Conservation (phyloP, 2,797 vertebrate genomes). For the Tenualosa thibaudeaui region DNA sequence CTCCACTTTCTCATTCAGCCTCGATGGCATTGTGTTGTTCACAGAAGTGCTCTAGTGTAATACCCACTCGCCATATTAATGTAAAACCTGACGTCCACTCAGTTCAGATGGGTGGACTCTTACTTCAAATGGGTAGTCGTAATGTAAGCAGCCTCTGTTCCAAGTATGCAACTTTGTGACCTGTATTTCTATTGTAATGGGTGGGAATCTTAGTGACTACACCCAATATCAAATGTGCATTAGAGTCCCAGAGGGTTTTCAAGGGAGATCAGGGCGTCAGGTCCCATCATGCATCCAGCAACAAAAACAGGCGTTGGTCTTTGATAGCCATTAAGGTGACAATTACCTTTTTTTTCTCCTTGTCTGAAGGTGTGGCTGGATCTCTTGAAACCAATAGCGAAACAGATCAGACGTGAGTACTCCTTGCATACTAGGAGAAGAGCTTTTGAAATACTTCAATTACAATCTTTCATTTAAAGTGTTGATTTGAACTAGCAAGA, state of each 20-base stretch:
- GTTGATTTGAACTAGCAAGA: neutral
- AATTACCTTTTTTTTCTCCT: neutral
- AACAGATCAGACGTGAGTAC: slow-evolving; percentile 93
- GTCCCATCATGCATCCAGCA: neutral
- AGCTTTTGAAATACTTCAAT: neutral
- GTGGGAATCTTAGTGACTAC: slow-evolving; percentile 6
- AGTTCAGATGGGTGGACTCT: neutral
- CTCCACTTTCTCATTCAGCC: neutral
- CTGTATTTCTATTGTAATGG: neutral
- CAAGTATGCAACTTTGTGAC: neutral
- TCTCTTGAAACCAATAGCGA: slow-evolving; percentile 92
- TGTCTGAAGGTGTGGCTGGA: slow-evolving; percentile 91
- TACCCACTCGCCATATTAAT: neutral
- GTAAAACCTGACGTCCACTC: neutral
- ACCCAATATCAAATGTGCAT: slow-evolving; percentile 7
- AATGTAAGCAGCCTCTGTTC: neutral
- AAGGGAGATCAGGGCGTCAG: neutral
- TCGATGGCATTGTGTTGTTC: neutral
- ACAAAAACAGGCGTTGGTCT: slow-evolving; percentile 21
- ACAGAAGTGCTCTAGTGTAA: neutral
- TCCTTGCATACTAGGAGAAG: neutral
- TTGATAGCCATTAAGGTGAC: neutral
- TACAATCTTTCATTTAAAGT: neutral
- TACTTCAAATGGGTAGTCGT: neutral
- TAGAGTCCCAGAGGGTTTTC: neutral